A percentile compares a stretch with the other conserved stretches of the same genome.
phyloP scores from a whole-genome alignment of 2,797 vertebrate species.

The Notoglanidium macrostoma region DNA sequence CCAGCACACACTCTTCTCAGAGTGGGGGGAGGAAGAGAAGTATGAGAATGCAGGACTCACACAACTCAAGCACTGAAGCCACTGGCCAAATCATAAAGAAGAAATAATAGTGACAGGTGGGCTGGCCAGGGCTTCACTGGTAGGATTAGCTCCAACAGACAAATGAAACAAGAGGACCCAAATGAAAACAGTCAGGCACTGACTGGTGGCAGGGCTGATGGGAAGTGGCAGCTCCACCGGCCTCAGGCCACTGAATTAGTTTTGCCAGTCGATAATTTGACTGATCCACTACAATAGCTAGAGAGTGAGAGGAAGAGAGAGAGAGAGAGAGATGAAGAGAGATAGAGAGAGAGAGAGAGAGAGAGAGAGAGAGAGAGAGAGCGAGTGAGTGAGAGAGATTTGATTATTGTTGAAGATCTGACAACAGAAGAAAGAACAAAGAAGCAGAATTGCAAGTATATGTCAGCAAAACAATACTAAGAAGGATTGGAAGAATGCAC shows the following conservation, averaged over 20 bases:
- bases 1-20: constrained; percentile 25
- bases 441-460: not conserved
- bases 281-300: constrained; percentile 81
- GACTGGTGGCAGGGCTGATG: constrained; percentile 81
- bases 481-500: not conserved
- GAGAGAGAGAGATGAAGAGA: constrained; percentile 17
- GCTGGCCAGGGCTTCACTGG: constrained; percentile 65
- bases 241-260: constrained; percentile 76
- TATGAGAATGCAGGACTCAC: constrained; percentile 20
- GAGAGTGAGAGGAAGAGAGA: constrained; percentile 36
- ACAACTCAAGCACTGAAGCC: constrained; percentile 41
- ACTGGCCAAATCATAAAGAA: constrained; percentile 42
- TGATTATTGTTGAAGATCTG: not conserved
- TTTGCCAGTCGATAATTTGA: constrained; percentile 83
- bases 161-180: constrained; percentile 80
- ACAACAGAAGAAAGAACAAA: not conserved
- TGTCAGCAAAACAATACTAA: constrained; percentile 8
- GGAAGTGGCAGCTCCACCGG: constrained; percentile 79
- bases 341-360: not conserved
- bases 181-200: constrained; percentile 73
- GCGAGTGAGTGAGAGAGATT: constrained; percentile 18
- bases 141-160: constrained; percentile 78
- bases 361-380: not conserved
- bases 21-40: not conserved
- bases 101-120: constrained; percentile 63